Conservation (phyloP, 2,888 invertebrate genomes). For the Catocala sponsa region DNA sequence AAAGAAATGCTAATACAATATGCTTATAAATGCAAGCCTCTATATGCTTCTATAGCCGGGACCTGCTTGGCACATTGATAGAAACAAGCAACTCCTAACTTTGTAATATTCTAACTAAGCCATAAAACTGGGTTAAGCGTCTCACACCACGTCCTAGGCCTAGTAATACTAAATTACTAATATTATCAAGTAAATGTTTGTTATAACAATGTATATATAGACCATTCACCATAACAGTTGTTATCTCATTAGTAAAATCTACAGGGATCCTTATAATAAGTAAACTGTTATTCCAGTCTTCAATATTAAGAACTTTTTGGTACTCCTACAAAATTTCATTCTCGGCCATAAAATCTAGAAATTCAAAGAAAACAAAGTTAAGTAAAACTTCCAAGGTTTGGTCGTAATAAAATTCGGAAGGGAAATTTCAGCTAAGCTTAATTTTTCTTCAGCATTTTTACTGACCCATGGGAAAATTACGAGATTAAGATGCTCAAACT, state of each 20-base stretch:
- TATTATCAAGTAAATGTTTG: too few species aligned
- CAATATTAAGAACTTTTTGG: slow-evolving; percentile 34
- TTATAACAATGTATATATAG: too few species aligned
- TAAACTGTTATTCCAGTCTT: slow-evolving; percentile 32
- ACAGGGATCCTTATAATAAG: slow-evolving; percentile 15
- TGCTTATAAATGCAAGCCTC: too few species aligned
- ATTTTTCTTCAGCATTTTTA: slow-evolving; percentile 43
- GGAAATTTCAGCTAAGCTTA: slow-evolving; percentile 42
- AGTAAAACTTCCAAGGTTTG: slow-evolving; percentile 39
- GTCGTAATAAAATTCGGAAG: slow-evolving; percentile 42
- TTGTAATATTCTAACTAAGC: too few species aligned
- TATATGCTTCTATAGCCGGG: too few species aligned
- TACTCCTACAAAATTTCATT: slow-evolving; percentile 34
- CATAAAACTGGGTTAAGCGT: too few species aligned
- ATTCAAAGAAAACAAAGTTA: slow-evolving; percentile 47
- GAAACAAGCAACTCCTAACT: too few species aligned
- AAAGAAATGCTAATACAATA: too few species aligned
- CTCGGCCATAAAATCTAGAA: slow-evolving; percentile 45
- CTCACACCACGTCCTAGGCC: too few species aligned
- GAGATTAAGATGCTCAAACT: slow-evolving; percentile 17
- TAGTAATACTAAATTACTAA: too few species aligned
- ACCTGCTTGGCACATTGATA: too few species aligned
- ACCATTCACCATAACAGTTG: neutral
- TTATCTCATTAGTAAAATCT: slow-evolving; percentile 1
- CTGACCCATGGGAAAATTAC: slow-evolving; percentile 10